phyloP scores from a whole-genome alignment of 2,113 vertebrate species.

The Cygnus atratus region DNA sequence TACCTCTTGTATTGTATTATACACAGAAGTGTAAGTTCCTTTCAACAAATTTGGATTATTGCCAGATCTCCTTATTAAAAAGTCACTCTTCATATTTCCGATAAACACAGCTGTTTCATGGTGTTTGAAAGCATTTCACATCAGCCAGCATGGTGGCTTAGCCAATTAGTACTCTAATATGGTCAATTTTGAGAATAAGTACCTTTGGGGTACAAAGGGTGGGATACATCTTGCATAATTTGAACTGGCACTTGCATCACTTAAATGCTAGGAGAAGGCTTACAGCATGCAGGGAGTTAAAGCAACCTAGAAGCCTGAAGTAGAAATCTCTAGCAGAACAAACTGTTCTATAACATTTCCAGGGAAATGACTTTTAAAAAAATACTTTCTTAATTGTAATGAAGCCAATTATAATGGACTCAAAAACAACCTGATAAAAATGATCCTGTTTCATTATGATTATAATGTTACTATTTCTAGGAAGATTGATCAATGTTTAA shows the following conservation, averaged over 20 bases:
- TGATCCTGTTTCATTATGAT: conserved; percentile 33
- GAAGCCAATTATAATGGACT: conserved; percentile 61
- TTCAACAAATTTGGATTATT: conserved; percentile 67
- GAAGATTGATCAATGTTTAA: conserved; percentile 61
- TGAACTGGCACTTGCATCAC: conserved; percentile 41
- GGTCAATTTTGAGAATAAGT: conserved; percentile 65
- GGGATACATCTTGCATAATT: conserved; percentile 50
- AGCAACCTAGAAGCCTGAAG: conserved; percentile 30
- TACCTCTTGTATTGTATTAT: conserved; percentile 66
- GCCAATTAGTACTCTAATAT: conserved; percentile 65
- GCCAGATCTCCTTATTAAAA: conserved; percentile 75
- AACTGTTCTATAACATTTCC: conserved; percentile 69
- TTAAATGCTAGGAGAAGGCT: conserved; percentile 10
- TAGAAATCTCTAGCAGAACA: conserved; percentile 51
- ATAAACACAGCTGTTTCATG: conserved; percentile 71
- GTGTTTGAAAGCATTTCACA: conserved; percentile 69
- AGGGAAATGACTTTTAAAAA: conserved; percentile 60
- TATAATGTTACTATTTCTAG: conserved; percentile 62
- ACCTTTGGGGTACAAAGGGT: conserved; percentile 48
- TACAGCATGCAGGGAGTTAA: conserved; percentile 45
- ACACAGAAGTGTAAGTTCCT: conserved; percentile 68
- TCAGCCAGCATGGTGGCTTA: conserved; percentile 63
- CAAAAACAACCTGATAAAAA: conserved; percentile 54
- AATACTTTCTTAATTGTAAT: conserved; percentile 68
- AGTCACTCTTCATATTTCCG: conserved; percentile 73